Conservation (phyloP, 2,113 vertebrate species). For the Corythoichthys intestinalis region DNA sequence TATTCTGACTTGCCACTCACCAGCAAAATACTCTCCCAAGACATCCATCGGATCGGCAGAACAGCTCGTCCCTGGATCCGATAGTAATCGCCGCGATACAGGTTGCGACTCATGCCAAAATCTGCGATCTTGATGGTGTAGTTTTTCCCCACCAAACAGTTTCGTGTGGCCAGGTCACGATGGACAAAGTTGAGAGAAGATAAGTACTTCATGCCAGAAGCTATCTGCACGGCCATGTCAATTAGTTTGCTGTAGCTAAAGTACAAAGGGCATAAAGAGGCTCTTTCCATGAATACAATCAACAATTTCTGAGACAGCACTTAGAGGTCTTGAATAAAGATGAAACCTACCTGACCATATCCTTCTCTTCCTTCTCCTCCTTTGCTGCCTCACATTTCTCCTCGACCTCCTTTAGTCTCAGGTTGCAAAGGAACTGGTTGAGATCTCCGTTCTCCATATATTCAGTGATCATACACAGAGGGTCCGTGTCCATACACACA, state of each 20-base stretch:
- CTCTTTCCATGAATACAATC: not conserved
- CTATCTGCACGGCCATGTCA: constrained; percentile 88
- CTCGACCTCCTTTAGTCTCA: constrained; percentile 62
- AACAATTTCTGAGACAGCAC: not conserved
- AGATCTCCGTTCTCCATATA: constrained; percentile 99
- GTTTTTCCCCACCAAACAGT: constrained; percentile 92
- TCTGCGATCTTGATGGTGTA: constrained; percentile 97
- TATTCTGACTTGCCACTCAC: constrained; percentile 53
- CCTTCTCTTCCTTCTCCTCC: constrained; percentile 29
- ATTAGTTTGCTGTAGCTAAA: constrained; percentile 79
- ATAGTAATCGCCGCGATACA: constrained; percentile 97
- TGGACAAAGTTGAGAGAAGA: constrained; percentile 97
- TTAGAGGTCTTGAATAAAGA: not conserved
- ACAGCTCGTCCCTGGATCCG: constrained; percentile 94
- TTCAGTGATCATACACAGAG: constrained; percentile 96
- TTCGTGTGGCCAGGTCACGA: constrained; percentile 93
- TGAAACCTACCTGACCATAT: constrained; percentile 74
- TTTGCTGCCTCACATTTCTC: constrained; percentile 28
- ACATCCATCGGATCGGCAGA: constrained; percentile 99
- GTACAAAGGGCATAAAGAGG: constrained; percentile 4
- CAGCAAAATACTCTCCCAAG: constrained; percentile 96
- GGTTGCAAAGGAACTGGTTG: constrained; percentile 93
- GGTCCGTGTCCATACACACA: constrained; percentile 87
- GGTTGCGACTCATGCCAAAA: constrained; percentile 97
- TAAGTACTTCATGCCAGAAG: constrained; percentile 95